Conservation (phyloP, 2,113 vertebrate species). For the Mobula birostris region DNA sequence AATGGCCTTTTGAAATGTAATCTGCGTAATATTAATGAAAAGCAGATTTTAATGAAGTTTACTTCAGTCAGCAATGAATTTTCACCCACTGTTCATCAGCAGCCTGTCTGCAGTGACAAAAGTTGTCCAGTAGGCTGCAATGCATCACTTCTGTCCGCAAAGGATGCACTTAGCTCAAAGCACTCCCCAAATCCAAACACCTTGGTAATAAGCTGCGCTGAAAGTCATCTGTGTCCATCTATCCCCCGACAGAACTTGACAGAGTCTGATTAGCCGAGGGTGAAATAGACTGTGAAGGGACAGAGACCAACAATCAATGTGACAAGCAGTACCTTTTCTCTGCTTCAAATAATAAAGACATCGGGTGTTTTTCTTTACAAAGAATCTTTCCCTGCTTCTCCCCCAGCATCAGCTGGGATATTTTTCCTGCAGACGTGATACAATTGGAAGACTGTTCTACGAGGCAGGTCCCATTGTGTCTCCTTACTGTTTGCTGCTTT, state of each 20-base stretch:
- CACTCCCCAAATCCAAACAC: neutral
- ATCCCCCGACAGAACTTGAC: neutral
- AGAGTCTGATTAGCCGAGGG: slow-evolving; percentile 9
- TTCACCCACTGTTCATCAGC: neutral
- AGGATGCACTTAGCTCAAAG: neutral
- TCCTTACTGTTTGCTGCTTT: neutral
- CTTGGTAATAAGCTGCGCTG: neutral
- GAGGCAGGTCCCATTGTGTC: too few species aligned
- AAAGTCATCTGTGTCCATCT: neutral
- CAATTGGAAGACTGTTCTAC: neutral
- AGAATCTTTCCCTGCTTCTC: neutral
- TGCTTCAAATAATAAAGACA: slow-evolving; percentile 12
- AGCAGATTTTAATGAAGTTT: slow-evolving; percentile 17
- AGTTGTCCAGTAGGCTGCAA: neutral
- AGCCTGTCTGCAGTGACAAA: neutral
- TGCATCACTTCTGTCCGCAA: neutral
- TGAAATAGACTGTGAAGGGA: slow-evolving; percentile 21
- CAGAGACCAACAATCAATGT: neutral
- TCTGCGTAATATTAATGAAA: neutral
- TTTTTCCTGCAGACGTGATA: neutral
- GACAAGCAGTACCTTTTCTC: neutral
- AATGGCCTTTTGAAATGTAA: neutral
- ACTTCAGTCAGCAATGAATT: neutral
- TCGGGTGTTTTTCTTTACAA: slow-evolving; percentile 24
- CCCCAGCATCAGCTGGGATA: neutral